Evolutionary conservation across 2,113 vertebrate genomes (phyloP).

Genomic region (Laticauda laticaudata): DNA sequence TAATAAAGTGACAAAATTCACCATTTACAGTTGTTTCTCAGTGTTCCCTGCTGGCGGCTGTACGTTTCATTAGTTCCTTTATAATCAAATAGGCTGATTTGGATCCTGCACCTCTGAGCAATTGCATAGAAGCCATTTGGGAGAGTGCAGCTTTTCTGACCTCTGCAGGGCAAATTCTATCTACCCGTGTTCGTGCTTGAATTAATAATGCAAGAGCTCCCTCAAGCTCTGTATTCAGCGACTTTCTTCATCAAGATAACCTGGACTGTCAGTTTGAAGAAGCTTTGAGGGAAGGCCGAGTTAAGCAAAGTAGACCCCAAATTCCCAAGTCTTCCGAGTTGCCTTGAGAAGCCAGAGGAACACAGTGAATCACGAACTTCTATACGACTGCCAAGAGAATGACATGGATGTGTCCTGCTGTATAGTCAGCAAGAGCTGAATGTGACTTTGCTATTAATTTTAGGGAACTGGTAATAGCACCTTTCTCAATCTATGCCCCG

Average conservation of each 20-base stretch:
- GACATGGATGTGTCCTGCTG: background rate
- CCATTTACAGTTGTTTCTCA: background rate
- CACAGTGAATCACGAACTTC: background rate
- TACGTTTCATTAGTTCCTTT: background rate
- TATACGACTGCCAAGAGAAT: background rate
- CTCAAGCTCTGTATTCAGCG: background rate
- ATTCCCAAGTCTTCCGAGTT: background rate
- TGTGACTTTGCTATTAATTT: background rate
- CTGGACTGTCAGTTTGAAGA: background rate
- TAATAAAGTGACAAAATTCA: background rate
- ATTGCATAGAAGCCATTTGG: background rate
- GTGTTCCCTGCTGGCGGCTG: background rate
- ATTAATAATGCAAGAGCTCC: background rate
- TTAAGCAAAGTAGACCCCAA: background rate
- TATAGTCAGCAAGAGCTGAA: background rate
- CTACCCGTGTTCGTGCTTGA: background rate
- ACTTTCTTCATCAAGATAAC: background rate
- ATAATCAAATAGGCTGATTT: background rate
- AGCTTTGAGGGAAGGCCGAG: background rate
- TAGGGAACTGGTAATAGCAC: background rate
- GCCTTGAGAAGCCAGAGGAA: background rate
- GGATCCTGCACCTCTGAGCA: background rate
- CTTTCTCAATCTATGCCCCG: background rate
- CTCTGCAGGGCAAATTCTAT: background rate
- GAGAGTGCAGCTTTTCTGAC: background rate